These are phyloP conservation scores for Dryomyza anilis DNA, from an alignment of 2,888 invertebrate genomes.

Conservation along the genomic window DNA sequence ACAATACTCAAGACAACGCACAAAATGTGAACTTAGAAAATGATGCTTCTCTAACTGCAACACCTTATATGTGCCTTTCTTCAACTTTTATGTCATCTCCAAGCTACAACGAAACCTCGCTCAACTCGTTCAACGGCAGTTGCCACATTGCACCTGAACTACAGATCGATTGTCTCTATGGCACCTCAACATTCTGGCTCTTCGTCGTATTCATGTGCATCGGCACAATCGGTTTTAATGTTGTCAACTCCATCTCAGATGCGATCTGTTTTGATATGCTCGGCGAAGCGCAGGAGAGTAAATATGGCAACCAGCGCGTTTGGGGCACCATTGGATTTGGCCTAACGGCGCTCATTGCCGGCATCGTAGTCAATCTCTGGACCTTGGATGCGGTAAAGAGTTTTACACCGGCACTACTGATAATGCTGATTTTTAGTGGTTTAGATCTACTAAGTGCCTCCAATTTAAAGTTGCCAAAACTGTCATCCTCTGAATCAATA, in stretches of 20 bases:
- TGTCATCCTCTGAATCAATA: constrained; percentile 72
- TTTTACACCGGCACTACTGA: constrained; percentile 73
- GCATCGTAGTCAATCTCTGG: constrained; percentile 71
- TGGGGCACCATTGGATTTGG: constrained; percentile 87
- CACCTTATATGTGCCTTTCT: constrained; percentile 31
- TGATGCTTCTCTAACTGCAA: constrained; percentile 7
- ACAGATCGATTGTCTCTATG: constrained; percentile 63
- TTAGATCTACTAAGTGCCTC: constrained; percentile 72
- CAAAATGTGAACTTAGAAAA: constrained; percentile 13
- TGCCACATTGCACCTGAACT: constrained; percentile 37
- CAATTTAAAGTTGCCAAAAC: constrained; percentile 68
- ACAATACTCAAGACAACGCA: neutral
- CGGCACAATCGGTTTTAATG: constrained; percentile 81
- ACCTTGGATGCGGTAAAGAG: constrained; percentile 67
- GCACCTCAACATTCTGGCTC: constrained; percentile 72
- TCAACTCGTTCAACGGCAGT: constrained; percentile 9
- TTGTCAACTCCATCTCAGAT: constrained; percentile 85
- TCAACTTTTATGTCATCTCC: neutral
- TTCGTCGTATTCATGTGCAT: constrained; percentile 74
- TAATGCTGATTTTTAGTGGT: constrained; percentile 69
- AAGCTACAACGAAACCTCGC: neutral
- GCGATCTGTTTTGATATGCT: constrained; percentile 89
- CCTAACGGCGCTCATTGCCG: constrained; percentile 72
- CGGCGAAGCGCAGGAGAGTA: constrained; percentile 70
- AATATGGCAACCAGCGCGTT: constrained; percentile 79